Base-by-base conservation (phyloP, 2,113 vertebrate genomes). In the Rousettus leschenaultii region DNA sequence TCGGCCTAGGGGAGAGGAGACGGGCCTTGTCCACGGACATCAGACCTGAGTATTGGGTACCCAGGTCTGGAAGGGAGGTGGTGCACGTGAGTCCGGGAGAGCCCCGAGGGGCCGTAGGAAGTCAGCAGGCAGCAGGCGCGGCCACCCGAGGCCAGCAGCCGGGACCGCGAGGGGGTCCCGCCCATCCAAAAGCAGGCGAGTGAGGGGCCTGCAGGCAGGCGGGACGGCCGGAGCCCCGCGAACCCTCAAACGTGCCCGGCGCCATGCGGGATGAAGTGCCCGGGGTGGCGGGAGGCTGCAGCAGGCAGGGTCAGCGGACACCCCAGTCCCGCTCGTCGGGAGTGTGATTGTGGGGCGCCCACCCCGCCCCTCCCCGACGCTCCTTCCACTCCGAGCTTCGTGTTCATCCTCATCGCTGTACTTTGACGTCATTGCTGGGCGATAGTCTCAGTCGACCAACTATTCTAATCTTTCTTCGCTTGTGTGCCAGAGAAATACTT, bases 51-150 rank as follows among this genome's bases (percentile, higher is more conserved):
- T 0, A 22, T 63, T 26, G 6, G 26, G 51, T 4, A 2, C 12
- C 77, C 18, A 12, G 16, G 28, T 22, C 15, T 33, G 3, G 1
- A 2, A 5, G 22, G 35, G 22, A 4, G 57, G 28, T 1, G 28
- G 30, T 4, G 7, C 59, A 33, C 59, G 45, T 3, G 21, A n/a
- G 7, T 6, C 18, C 38, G 22, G 59, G 38, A 16, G 22, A 38
- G 71, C 59, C 61, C 30, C 48, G 4, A 4, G 48, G 0, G 11
- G n/a, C 26, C 30, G 7, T 13, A 4, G 7, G n/a, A 21, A 3
- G 21, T 9, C 2, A 5, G 68, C 3, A 4, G 0, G 55, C 2
- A 38, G 79, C 6, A 1, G 0, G 1, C 2, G 53, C 21, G 45
- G 9, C 35, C 26, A 9, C 11, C 43, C 12, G 55, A 28, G 21